Evolutionary conservation across 2,113 vertebrate genomes (phyloP).

Genomic region (Erythrolamprus reginae): DNA sequence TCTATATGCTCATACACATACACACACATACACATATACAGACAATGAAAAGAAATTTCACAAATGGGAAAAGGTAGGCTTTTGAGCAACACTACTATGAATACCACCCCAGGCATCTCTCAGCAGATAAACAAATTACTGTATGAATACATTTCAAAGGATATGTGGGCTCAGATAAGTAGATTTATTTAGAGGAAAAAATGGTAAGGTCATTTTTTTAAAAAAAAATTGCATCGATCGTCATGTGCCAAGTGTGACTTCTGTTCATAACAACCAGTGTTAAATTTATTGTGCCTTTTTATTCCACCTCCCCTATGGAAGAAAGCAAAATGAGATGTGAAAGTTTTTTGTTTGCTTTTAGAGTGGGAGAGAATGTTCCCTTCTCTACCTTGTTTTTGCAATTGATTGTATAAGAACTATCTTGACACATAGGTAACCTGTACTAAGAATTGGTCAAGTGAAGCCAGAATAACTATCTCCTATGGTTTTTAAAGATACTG

Average conservation of each 20-base stretch:
- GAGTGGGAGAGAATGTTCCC: neutral
- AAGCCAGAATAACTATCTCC: neutral
- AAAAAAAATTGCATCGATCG: neutral
- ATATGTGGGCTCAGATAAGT: neutral
- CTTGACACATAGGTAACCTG: neutral
- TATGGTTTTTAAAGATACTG: too few species aligned
- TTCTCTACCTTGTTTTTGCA: neutral
- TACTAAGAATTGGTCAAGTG: neutral
- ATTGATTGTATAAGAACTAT: neutral
- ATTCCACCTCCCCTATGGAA: neutral
- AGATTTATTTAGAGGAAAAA: neutral
- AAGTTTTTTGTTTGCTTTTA: neutral
- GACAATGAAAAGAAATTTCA: neutral
- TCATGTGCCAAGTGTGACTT: neutral
- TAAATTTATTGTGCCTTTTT: neutral
- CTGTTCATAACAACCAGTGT: neutral
- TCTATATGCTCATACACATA: neutral
- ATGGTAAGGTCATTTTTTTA: neutral
- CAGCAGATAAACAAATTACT: neutral
- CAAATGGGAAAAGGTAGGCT: neutral
- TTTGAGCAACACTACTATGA: neutral
- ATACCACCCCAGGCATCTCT: neutral
- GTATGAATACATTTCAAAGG: neutral
- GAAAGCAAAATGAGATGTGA: neutral
- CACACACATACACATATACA: neutral